Conservation (phyloP, 2,113 vertebrate genomes). For the Atrichornis clamosus region DNA sequence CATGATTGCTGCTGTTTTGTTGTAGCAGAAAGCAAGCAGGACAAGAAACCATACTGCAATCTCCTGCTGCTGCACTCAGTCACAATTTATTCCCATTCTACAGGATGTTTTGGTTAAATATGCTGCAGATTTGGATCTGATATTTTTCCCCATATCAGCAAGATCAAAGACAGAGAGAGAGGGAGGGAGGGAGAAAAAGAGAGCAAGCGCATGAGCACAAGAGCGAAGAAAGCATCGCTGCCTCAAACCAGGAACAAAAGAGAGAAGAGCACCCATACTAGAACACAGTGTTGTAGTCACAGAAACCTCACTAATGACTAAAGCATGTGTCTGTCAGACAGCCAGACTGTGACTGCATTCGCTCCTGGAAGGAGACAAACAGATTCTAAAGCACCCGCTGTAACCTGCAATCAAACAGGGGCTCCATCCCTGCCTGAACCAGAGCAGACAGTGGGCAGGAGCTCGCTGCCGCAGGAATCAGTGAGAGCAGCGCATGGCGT, state of each 20-base stretch:
- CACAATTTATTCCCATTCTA: slow-evolving; percentile 5
- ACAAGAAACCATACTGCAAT: not conserved
- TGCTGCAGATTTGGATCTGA: slow-evolving; percentile 11
- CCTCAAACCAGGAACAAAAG: slow-evolving; percentile 63
- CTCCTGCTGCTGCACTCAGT: not conserved
- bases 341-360: not conserved
- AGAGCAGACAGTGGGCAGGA: not conserved
- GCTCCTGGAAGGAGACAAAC: slow-evolving; percentile 35
- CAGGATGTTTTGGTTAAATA: slow-evolving; percentile 34
- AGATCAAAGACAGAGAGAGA: slow-evolving; percentile 18
- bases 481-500: not conserved
- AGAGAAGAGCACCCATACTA: slow-evolving; percentile 21
- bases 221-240: not conserved
- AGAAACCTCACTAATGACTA: slow-evolving; percentile 49
- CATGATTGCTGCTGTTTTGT: not conserved
- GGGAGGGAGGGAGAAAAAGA: not conserved
- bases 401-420: not conserved
- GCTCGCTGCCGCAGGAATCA: not conserved
- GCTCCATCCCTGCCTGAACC: not conserved
- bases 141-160: slow-evolving; percentile 35
- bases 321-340: not conserved
- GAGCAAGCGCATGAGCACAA: not conserved
- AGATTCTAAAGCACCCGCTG: not conserved
- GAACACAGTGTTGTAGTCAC: slow-evolving; percentile 22
- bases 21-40: not conserved